Conservation (phyloP, 2,797 vertebrate genomes). For the Rhinoraja longicauda region DNA sequence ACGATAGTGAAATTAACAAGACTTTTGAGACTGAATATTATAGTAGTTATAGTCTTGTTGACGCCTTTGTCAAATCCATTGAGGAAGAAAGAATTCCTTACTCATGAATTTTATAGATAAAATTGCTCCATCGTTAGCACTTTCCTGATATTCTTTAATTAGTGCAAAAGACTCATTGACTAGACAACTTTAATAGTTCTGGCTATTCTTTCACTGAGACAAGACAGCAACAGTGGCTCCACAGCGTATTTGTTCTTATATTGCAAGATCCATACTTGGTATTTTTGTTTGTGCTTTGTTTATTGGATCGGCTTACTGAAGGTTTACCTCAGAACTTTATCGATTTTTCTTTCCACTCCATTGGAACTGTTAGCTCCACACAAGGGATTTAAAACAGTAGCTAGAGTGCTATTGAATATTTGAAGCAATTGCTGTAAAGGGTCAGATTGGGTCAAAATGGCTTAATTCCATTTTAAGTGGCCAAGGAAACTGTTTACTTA, state of each 20-base stretch:
- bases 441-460: neutral
- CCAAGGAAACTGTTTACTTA: neutral
- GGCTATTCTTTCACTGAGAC: neutral
- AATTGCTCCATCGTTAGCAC: neutral
- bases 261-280: neutral
- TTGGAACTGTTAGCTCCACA: neutral
- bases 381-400: too few species aligned
- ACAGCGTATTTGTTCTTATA: neutral
- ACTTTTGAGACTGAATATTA: neutral
- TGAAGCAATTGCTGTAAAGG: neutral
- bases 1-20: too few species aligned
- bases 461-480: neutral
- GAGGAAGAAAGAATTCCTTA: neutral
- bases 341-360: constrained; percentile 25
- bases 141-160: neutral
- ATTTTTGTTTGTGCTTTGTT: neutral
- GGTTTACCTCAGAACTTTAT: neutral
- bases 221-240: neutral
- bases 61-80: neutral
- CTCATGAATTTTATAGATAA: neutral
- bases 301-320: constrained; percentile 1
- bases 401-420: constrained; percentile 15
- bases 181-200: neutral
- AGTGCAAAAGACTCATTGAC: neutral
- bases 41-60: neutral